Percentiles rank a stretch among this genome's conserved stretches.
phyloP scores from a whole-genome alignment of 2,797 vertebrate genomes.

The Rachycentron canadum region DNA sequence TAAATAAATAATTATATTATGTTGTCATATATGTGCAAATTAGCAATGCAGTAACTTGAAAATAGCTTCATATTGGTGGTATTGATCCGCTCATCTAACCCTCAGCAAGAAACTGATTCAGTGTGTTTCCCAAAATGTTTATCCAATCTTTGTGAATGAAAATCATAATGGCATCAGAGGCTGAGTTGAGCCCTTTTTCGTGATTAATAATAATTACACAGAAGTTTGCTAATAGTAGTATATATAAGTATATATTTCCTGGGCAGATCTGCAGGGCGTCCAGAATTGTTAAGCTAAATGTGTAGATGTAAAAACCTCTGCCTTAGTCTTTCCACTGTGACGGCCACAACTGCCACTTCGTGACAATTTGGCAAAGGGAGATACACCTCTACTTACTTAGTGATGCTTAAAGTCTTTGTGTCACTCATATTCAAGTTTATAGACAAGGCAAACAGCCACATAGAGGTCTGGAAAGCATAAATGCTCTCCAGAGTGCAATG shows the following conservation, averaged over 20 bases:
- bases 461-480: slow-evolving; percentile 38
- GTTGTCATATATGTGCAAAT: not conserved
- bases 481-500: slow-evolving; percentile 56
- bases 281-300: not conserved
- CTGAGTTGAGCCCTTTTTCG: not conserved
- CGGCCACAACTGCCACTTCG: slow-evolving; percentile 13
- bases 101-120: not conserved
- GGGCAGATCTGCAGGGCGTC: not conserved
- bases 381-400: slow-evolving; percentile 13
- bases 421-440: slow-evolving; percentile 11
- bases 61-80: not conserved
- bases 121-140: not conserved
- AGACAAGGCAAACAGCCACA: slow-evolving; percentile 19
- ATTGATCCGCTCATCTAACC: not conserved
- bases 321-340: slow-evolving; percentile 1
- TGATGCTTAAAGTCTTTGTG: slow-evolving; percentile 5
- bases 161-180: not conserved
- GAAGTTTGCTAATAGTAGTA: not conserved
- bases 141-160: not conserved
- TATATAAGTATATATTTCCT: slow-evolving; percentile 4
- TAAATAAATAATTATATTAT: not conserved
- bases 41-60: not conserved
- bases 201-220: not conserved
- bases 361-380: slow-evolving; percentile 14
- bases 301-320: not conserved